Evolutionary conservation across 92 coral and sea anemone genomes (phyloP), one percentile per base, ranked within the genome.

Genomic region (Montipora capitata): DNA sequence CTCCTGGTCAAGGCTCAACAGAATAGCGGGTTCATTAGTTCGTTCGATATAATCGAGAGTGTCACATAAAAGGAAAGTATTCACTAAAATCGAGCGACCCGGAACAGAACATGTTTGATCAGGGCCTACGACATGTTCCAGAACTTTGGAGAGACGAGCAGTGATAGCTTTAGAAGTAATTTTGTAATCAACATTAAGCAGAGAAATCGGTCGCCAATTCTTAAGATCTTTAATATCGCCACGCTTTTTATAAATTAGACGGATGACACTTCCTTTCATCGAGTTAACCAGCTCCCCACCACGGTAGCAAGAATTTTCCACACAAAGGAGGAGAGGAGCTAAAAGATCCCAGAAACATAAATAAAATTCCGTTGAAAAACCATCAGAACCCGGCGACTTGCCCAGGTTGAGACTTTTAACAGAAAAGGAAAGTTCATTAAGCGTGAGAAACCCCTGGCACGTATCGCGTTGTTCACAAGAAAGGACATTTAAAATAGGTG

Each of bases 151-250:
- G 57, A 42, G 4, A 18, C 17, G 17, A 0, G 2, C 10, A 54
- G 79, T 48, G 3, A 41, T 11, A 3, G 76, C 57, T 48, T 81
- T 81, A 3, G 41, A 58, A 13, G 48, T 45, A 5, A 81, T 49
- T 8, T 83, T 83, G 16, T 64, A 79, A 62, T 79, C 73, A 0
- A 64, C 83, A 42, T 83, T 83, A 0, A 83, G 13, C 0, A 83
- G 2, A 40, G 78, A 70, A 11, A 83, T 83, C 5, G 79, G 87
- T 4, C 80, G 15, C 80, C 87, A 83, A 39, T 83, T 83, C 2
- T 83, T 79, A 15, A 79, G 16, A 3, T 17, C n/a, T 11, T 14
- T 44, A 0, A 4, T 10, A 10, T 48, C 84, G 0, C 74, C 84
- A 0, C 51, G 9, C 61, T 65, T 65, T 40, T 79, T 79, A 1